phyloP scores from a whole-genome alignment of 2,888 invertebrate genomes.

The Drosophila affinis region DNA sequence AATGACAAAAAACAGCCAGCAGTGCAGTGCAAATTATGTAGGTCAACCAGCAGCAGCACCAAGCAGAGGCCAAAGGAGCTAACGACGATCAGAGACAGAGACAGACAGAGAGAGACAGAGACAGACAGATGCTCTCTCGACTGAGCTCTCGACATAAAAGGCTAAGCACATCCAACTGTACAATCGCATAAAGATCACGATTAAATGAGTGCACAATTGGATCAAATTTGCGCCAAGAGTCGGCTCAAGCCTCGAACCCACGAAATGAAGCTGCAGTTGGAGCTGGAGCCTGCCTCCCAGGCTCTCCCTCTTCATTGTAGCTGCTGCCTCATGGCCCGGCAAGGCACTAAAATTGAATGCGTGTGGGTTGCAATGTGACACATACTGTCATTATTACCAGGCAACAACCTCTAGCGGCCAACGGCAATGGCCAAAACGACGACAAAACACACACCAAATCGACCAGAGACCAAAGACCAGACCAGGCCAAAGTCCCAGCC shows the following conservation, averaged over 20 bases:
- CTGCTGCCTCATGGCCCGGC: slow-evolving; percentile 17
- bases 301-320: slow-evolving; percentile 59
- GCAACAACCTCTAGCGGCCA: slow-evolving; percentile 71
- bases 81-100: slow-evolving; percentile 24
- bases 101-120: slow-evolving; percentile 27
- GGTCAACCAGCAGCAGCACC: slow-evolving; percentile 51
- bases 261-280: slow-evolving; percentile 41
- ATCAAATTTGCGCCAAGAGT: slow-evolving; percentile 80
- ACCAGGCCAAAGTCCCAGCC: slow-evolving; percentile 22
- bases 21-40: slow-evolving; percentile 56
- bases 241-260: slow-evolving; percentile 43
- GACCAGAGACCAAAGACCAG: slow-evolving; percentile 22
- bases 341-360: slow-evolving; percentile 76
- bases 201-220: slow-evolving; percentile 81
- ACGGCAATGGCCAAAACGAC: slow-evolving; percentile 29
- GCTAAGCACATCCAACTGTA: slow-evolving; percentile 80
- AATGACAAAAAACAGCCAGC: slow-evolving; percentile 24
- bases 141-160: slow-evolving; percentile 72
- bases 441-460: slow-evolving; percentile 31
- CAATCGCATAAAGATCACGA: slow-evolving; percentile 81
- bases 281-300: neutral
- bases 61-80: slow-evolving; percentile 57
- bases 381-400: slow-evolving; percentile 82
- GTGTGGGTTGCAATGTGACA: slow-evolving; percentile 82
- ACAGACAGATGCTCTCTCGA: slow-evolving; percentile 27